Conservation (phyloP, 2,888 invertebrate species). For the Cyrtodaria siliqua region DNA sequence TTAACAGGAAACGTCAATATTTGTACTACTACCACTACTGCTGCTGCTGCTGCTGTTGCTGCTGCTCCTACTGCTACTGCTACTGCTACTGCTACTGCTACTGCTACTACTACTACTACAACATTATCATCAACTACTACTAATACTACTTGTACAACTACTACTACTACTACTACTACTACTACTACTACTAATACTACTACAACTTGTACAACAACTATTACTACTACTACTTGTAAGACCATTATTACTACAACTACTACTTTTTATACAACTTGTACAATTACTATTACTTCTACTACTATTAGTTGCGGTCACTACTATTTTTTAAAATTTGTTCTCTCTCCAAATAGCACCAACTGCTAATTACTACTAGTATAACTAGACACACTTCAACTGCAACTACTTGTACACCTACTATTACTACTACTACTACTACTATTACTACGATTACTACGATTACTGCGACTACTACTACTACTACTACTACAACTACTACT, state of each 20-base stretch:
- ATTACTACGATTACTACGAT: no score
- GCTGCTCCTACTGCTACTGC: background rate
- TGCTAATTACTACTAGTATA: no score
- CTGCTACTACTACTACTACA: background rate
- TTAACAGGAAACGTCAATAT: no score
- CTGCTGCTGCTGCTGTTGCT: background rate
- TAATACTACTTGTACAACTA: background rate
- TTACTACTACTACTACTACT: no score
- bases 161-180: slow-evolving; percentile 2
- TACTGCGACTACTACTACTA: no score
- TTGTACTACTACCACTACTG: background rate
- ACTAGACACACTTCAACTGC: no score
- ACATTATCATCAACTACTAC: background rate
- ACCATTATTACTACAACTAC: background rate
- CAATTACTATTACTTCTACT: background rate
- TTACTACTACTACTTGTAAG: no score
- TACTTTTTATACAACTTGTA: background rate
- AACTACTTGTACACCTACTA: no score
- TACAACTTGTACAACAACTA: background rate
- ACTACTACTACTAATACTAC: slow-evolving; percentile 5
- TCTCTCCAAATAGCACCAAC: no score
- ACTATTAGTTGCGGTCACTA: no score
- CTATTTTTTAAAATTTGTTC: no score
- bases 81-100: background rate
- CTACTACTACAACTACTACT: no score